A percentile compares a stretch with the other conserved stretches of the same genome.
Conservation (phyloP, 2,797 vertebrate species). For the Gallirallus australis region DNA sequence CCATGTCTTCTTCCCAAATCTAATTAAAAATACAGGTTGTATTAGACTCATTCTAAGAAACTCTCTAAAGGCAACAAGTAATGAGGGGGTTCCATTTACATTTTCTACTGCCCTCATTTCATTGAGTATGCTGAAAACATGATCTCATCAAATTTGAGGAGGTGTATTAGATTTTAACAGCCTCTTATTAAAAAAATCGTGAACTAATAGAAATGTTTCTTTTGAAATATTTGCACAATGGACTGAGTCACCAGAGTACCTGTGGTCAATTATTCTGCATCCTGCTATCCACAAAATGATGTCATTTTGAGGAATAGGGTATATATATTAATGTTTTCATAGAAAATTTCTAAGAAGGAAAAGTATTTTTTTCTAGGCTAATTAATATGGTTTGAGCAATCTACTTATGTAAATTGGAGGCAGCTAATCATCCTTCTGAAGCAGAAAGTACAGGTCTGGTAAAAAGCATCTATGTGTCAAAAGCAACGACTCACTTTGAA, state of each 20-base stretch:
- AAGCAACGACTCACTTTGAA: neutral
- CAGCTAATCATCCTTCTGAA: neutral
- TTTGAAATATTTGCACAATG: neutral
- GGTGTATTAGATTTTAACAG: neutral
- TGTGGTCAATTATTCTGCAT: neutral
- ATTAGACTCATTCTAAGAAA: neutral
- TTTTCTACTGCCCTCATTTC: neutral
- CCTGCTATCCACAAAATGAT: neutral
- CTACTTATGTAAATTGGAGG: neutral
- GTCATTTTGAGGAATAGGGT: neutral
- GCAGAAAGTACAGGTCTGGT: neutral
- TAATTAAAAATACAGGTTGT: neutral
- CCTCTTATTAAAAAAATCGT: neutral
- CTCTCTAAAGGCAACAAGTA: neutral
- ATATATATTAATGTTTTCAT: neutral
- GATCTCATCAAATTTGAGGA: neutral
- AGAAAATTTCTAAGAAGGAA: neutral
- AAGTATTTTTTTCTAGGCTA: neutral
- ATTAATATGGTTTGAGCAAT: neutral
- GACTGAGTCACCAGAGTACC: neutral
- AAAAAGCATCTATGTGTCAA: neutral
- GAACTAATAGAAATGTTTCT: neutral
- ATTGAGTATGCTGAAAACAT: neutral
- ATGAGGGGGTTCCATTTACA: neutral
- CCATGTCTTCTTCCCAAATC: neutral